Evolutionary conservation across 2,888 invertebrate genomes (phyloP).

Genomic region (Raillietiella orientalis): DNA sequence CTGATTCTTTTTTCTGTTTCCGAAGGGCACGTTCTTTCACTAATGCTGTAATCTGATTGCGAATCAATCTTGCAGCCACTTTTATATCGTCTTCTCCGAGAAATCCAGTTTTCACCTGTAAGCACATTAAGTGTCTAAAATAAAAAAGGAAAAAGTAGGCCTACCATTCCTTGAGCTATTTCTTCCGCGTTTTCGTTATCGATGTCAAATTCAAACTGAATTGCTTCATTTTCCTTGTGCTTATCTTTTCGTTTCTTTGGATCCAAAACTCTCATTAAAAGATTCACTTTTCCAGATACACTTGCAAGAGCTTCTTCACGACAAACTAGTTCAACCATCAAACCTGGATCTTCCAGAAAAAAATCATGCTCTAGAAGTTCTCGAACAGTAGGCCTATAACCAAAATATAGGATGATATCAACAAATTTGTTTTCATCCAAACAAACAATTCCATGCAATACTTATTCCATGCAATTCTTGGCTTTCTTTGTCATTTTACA

Average conservation of each 20-base stretch:
- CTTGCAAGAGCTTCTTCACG: constrained; percentile 17
- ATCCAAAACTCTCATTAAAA: constrained; percentile 72
- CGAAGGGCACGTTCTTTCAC: constrained; percentile 18
- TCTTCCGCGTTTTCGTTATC: constrained; percentile 68
- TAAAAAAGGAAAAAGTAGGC: constrained; percentile 5
- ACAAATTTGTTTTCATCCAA: neutral
- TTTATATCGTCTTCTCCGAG: constrained; percentile 82
- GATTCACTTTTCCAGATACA: constrained; percentile 31
- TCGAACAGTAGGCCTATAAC: constrained; percentile 48
- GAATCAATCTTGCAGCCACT: constrained; percentile 60
- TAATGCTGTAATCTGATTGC: constrained; percentile 49
- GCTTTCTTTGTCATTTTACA: too few relatives aligned
- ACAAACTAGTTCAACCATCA: constrained; percentile 36
- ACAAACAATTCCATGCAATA: neutral
- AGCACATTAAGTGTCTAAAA: constrained; percentile 1
- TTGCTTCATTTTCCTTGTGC: constrained; percentile 95
- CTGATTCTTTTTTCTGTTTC: constrained; percentile 1
- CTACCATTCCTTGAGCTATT: constrained; percentile 68
- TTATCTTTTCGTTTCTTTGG: constrained; percentile 88
- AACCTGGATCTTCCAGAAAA: constrained; percentile 73
- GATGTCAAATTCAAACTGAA: constrained; percentile 91
- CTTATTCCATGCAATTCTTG: too few relatives aligned
- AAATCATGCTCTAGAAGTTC: constrained; percentile 82
- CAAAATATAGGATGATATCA: constrained; percentile 2
- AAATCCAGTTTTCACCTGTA: constrained; percentile 51